A percentile compares a stretch with the other conserved stretches of the same genome.
Evolutionary conservation across 2,797 vertebrate genomes (phyloP).

Genomic region (Betta splendens): DNA sequence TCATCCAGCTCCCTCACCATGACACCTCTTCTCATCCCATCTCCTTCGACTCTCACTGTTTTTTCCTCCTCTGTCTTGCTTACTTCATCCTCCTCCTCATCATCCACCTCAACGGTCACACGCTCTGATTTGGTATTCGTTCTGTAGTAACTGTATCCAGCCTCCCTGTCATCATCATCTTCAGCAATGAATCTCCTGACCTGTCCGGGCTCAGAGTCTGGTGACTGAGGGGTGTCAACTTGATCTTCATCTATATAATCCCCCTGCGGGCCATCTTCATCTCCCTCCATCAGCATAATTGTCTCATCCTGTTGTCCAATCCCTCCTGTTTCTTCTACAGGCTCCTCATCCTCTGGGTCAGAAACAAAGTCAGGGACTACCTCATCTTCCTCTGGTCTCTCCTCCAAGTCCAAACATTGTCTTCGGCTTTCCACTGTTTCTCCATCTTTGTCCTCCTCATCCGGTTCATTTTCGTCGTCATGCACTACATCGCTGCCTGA

Average conservation of each 20-base stretch:
- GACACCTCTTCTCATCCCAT: constrained; percentile 71
- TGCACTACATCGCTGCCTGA: constrained; percentile 88
- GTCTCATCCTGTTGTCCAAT: constrained; percentile 71
- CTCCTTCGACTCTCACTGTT: constrained; percentile 39
- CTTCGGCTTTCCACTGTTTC: constrained; percentile 41
- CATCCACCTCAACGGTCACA: constrained; percentile 62
- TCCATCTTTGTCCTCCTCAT: constrained; percentile 58
- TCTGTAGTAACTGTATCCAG: constrained; percentile 29
- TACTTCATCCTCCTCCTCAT: constrained; percentile 76
- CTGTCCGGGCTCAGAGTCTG: constrained; percentile 83
- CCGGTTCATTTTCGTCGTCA: constrained; percentile 81
- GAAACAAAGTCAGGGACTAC: constrained; percentile 72
- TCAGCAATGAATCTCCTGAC: constrained; percentile 61
- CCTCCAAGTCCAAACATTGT: constrained; percentile 68
- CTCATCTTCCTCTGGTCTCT: constrained; percentile 80
- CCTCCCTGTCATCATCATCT: constrained; percentile 66
- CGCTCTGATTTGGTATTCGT: constrained; percentile 13
- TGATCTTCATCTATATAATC: constrained; percentile 33
- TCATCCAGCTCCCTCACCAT: constrained; percentile 85
- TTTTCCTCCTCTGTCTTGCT: constrained; percentile 80
- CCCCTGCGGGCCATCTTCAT: constrained; percentile 47
- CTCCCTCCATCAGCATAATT: constrained; percentile 68
- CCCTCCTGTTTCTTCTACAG: constrained; percentile 46
- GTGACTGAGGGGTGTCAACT: constrained; percentile 83
- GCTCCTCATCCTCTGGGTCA: constrained; percentile 81